Evolutionary conservation across 2,113 vertebrate genomes (phyloP).

Genomic region (Mobula hypostoma): DNA sequence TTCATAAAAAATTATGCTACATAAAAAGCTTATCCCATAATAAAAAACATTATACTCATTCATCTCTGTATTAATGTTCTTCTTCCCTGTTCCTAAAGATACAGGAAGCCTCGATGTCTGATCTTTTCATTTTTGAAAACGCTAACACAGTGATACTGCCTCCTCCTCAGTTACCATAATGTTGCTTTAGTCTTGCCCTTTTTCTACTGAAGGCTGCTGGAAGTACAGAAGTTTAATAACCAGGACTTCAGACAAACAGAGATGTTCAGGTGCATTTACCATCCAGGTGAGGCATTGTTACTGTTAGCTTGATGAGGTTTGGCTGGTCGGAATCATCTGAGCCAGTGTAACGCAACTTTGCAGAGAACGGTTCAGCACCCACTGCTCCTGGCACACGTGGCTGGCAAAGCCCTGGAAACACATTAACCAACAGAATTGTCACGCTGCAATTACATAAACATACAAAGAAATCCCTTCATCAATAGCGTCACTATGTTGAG

Average conservation of each 20-base stretch:
- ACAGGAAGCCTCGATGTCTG: background rate
- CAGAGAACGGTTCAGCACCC: conserved; percentile 69
- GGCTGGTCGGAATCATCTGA: conserved; percentile 63
- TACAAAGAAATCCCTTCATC: background rate
- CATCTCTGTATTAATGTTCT: no score
- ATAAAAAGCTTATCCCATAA: no score
- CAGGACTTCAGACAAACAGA: background rate
- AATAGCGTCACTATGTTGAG: background rate
- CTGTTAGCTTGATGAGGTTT: conserved; percentile 61
- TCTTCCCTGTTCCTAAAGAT: background rate
- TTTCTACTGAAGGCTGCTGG: background rate
- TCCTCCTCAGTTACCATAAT: background rate
- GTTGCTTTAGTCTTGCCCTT: background rate
- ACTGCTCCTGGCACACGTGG: conserved; percentile 56
- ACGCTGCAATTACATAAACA: background rate
- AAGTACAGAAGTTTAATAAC: background rate
- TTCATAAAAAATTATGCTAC: no score
- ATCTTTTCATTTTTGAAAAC: background rate
- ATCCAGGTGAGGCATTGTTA: conserved; percentile 69
- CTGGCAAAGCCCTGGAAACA: conserved; percentile 61
- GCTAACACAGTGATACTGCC: background rate
- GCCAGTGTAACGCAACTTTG: conserved; percentile 62
- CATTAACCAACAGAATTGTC: background rate
- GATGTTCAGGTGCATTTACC: conserved; percentile 47
- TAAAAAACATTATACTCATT: no score